Conservation (phyloP, 2,797 vertebrate genomes). For the Megaceryle alcyon region DNA sequence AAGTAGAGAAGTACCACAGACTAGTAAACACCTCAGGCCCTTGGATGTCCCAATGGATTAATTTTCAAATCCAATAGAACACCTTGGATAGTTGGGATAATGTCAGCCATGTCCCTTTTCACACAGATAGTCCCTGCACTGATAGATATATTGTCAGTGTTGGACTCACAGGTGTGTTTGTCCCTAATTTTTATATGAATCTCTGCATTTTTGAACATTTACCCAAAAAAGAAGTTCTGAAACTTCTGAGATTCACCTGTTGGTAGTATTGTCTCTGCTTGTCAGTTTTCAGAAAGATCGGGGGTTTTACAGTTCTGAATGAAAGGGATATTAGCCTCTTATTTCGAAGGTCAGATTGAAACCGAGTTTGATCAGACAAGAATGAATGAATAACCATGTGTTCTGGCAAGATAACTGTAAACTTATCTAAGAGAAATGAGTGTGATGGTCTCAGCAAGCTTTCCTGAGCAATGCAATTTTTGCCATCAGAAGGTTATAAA, state of each 20-base stretch:
- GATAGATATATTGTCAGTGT: rapidly evolving
- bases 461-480: background rate
- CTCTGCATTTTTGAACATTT: rapidly evolving
- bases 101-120: background rate
- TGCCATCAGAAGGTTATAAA: background rate
- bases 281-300: background rate
- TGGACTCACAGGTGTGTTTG: background rate
- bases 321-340: conserved; percentile 17
- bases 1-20: background rate
- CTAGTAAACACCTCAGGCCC: background rate
- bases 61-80: background rate
- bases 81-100: background rate
- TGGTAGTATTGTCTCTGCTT: background rate
- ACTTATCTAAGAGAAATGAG: background rate
- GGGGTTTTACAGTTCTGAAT: background rate
- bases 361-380: conserved; percentile 59
- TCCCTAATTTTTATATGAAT: background rate
- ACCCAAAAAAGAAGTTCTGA: background rate
- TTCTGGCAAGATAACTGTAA: conserved; percentile 58
- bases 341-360: conserved; percentile 2
- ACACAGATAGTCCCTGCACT: background rate
- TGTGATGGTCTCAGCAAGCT: background rate
- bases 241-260: background rate
- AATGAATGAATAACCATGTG: conserved; percentile 24
- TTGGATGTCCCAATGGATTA: background rate